A percentile compares a stretch with the other conserved stretches of the same genome.
These are phyloP conservation scores for Endotricha flammealis DNA, from an alignment of 2,888 invertebrate species.

Conservation along the genomic window DNA sequence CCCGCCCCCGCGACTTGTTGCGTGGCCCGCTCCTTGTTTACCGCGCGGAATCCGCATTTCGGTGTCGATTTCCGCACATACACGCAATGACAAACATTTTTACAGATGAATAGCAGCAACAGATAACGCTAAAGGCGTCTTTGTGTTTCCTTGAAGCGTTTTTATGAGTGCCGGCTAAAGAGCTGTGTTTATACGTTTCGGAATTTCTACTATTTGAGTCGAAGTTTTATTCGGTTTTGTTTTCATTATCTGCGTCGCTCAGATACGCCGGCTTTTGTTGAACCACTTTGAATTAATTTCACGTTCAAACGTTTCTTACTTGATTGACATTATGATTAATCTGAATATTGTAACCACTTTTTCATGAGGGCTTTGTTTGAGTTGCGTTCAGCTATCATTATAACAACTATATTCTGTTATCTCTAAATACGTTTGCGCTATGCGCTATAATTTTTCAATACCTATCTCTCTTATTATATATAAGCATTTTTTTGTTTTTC, in stretches of 20 bases:
- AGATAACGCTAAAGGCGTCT: slow-evolving; percentile 14
- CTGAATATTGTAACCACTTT: neutral
- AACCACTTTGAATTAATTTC: slow-evolving; percentile 1
- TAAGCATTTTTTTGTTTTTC: too few species aligned
- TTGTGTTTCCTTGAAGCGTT: slow-evolving; percentile 10
- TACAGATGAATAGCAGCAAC: slow-evolving; percentile 21
- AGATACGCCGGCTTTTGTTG: slow-evolving; percentile 2
- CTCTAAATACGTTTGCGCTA: too few species aligned
- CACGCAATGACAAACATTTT: slow-evolving; percentile 30
- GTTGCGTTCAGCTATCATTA: neutral
- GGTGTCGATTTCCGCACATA: slow-evolving; percentile 33
- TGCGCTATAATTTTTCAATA: too few species aligned
- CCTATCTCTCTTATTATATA: too few species aligned
- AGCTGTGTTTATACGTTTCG: slow-evolving; percentile 5
- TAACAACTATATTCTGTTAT: neutral
- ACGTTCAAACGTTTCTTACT: neutral
- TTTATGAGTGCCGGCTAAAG: slow-evolving; percentile 3
- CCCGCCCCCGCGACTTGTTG: slow-evolving; percentile 58
- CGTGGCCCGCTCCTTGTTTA: slow-evolving; percentile 47
- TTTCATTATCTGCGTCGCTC: slow-evolving; percentile 2
- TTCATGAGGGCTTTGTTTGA: neutral
- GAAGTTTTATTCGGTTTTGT: slow-evolving; percentile 6
- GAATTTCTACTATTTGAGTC: slow-evolving; percentile 3
- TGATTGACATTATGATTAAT: too few species aligned
- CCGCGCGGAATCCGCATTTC: slow-evolving; percentile 41